phyloP scores from a whole-genome alignment of 2,797 vertebrate species.

The Hydrophis major region DNA sequence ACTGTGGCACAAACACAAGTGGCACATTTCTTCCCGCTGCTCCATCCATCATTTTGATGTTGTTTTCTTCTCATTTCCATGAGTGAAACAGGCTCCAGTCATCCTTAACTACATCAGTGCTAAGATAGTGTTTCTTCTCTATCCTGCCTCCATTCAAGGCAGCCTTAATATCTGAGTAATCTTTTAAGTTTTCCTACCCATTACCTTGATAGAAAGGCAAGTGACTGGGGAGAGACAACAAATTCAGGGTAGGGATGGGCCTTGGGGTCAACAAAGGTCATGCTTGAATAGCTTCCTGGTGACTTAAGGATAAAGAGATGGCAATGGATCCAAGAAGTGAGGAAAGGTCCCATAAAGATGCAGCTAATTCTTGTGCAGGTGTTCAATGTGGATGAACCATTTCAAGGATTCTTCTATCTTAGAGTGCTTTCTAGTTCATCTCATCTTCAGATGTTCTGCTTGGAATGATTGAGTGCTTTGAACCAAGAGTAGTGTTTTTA shows the following conservation, averaged over 20 bases:
- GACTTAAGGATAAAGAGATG: neutral
- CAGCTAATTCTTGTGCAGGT: neutral
- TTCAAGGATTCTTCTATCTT: neutral
- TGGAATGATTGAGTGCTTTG: neutral
- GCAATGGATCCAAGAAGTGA: neutral
- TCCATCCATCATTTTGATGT: neutral
- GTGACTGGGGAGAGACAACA: neutral
- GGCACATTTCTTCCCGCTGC: neutral
- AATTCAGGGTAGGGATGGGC: neutral
- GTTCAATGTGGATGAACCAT: neutral
- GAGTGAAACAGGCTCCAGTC: neutral
- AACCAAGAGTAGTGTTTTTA: too few relatives aligned
- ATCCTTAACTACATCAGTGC: neutral
- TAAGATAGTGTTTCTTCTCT: neutral
- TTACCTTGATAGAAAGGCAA: neutral
- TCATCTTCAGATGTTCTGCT: neutral
- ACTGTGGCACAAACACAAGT: neutral
- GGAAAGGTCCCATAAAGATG: neutral
- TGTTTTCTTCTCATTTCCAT: neutral
- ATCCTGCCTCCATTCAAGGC: neutral
- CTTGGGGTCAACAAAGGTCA: neutral
- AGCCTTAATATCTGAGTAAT: neutral
- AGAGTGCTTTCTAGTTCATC: neutral
- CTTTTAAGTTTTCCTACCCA: neutral
- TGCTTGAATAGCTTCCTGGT: neutral